Percentiles rank a stretch among this genome's conserved stretches.
phyloP scores from a whole-genome alignment of 1,140 invertebrate species.

The Coelopa frigida region DNA sequence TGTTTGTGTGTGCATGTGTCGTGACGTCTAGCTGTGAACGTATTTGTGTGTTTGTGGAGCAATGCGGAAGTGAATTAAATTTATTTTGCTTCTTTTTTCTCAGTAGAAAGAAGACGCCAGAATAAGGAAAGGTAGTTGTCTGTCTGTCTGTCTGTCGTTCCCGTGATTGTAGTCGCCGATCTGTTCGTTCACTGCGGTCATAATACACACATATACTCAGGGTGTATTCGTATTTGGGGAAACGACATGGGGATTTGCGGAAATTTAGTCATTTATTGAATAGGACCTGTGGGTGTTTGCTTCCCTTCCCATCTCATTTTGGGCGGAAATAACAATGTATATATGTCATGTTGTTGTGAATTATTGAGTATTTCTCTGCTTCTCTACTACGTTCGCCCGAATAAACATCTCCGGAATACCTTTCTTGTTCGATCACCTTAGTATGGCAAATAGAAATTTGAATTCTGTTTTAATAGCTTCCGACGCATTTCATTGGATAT shows the following conservation, averaged over 20 bases:
- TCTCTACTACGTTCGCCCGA: too few species aligned
- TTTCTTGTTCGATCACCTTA: too few species aligned
- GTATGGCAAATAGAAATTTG: too few species aligned
- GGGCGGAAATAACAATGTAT: not conserved
- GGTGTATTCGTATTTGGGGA: not conserved
- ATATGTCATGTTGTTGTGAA: too few species aligned
- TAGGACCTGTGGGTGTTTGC: not conserved
- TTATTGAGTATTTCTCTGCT: too few species aligned
- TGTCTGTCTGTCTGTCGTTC: not conserved
- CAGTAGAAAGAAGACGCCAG: not conserved
- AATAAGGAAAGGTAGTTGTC: not conserved
- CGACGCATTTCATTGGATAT: too few species aligned
- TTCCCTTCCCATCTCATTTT: not conserved
- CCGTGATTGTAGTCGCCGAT: not conserved
- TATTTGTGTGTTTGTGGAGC: conserved; percentile 28
- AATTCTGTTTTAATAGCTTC: too few species aligned
- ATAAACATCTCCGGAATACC: too few species aligned
- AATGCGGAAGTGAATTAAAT: conserved; percentile 46
- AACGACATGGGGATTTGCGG: not conserved
- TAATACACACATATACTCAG: not conserved
- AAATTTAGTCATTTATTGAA: conserved; percentile 2
- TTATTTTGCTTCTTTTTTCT: conserved; percentile 35
- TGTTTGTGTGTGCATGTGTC: too few species aligned
- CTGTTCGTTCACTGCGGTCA: not conserved
- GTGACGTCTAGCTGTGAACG: too few species aligned